A percentile compares a stretch with the other conserved stretches of the same genome.
Conservation (phyloP, 2,797 vertebrate genomes). For the Sphenodon punctatus region DNA sequence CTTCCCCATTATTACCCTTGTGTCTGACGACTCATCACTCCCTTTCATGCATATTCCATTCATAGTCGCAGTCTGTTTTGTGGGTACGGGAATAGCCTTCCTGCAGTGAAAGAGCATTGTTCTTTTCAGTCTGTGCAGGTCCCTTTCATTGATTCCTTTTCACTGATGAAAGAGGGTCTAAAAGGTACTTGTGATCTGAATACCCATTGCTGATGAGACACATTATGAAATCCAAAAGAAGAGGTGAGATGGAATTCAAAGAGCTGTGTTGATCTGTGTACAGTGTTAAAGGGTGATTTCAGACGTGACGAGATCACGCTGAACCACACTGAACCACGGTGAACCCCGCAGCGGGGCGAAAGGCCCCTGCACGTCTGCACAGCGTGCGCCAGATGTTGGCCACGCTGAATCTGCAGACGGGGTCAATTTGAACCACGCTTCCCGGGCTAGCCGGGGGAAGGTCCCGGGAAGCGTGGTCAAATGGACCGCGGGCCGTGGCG, state of each 20-base stretch:
- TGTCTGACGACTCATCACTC: background rate
- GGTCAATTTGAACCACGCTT: no score
- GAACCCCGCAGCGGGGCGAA: no score
- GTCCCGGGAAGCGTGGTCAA: no score
- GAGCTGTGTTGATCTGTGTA: slow-evolving; percentile 37
- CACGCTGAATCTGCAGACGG: no score
- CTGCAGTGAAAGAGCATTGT: background rate
- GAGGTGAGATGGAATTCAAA: slow-evolving; percentile 29
- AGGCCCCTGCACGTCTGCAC: no score
- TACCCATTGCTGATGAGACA: slow-evolving; percentile 21
- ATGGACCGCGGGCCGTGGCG: no score
- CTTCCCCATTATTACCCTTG: background rate
- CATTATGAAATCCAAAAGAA: slow-evolving; percentile 24
- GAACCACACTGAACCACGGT: no score
- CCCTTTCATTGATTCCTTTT: background rate
- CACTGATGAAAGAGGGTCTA: slow-evolving; percentile 16
- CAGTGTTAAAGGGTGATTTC: no score
- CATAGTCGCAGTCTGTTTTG: no score
- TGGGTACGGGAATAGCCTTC: background rate
- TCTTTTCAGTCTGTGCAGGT: slow-evolving; percentile 1
- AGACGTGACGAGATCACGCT: no score
- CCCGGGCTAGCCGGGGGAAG: no score
- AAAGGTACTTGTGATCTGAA: slow-evolving; percentile 39
- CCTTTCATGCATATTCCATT: background rate
- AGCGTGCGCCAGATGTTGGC: no score